These are phyloP conservation scores for Dicyrtomina minuta DNA, from an alignment of 2,888 invertebrate species.

Conservation along the genomic window DNA sequence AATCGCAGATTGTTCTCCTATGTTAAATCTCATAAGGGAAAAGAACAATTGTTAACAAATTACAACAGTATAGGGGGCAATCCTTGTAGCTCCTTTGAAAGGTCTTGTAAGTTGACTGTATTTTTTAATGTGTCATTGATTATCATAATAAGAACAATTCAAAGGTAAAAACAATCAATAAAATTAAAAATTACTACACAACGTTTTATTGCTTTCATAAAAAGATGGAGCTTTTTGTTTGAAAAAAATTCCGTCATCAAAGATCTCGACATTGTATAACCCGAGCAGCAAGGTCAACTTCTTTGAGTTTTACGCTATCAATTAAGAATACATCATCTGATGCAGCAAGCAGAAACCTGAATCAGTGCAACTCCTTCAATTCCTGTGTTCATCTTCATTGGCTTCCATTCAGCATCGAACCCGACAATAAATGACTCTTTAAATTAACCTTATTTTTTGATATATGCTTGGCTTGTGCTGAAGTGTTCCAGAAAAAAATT, in stretches of 20 bases:
- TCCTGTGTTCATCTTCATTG: conserved; percentile 69
- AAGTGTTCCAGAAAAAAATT: conserved; percentile 26
- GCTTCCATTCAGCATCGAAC: conserved; percentile 91
- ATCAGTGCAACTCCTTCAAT: conserved; percentile 71
- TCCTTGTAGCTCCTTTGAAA: conserved; percentile 29
- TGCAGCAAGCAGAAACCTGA: conserved; percentile 83
- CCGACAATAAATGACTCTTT: conserved; percentile 63
- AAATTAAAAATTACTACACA: no score
- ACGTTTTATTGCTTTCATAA: no score
- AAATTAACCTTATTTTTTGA: conserved; percentile 8
- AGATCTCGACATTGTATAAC: conserved; percentile 65
- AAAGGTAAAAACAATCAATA: background rate
- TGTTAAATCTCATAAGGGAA: no score
- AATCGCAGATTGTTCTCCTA: no score
- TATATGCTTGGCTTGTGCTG: background rate
- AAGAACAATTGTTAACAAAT: no score
- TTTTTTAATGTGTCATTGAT: conserved; percentile 30
- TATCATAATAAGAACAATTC: background rate
- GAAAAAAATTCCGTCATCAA: conserved; percentile 69
- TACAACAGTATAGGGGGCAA: no score
- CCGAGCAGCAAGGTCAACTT: background rate
- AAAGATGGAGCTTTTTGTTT: no score
- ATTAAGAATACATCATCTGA: conserved; percentile 71
- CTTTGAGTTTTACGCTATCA: conserved; percentile 69
- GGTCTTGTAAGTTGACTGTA: conserved; percentile 40